Percentiles rank a stretch among this genome's conserved stretches.
These are phyloP conservation scores for Ophthalmotilapia sp. DNA, from an alignment of 2,113 vertebrate species.

Conservation along the genomic window DNA sequence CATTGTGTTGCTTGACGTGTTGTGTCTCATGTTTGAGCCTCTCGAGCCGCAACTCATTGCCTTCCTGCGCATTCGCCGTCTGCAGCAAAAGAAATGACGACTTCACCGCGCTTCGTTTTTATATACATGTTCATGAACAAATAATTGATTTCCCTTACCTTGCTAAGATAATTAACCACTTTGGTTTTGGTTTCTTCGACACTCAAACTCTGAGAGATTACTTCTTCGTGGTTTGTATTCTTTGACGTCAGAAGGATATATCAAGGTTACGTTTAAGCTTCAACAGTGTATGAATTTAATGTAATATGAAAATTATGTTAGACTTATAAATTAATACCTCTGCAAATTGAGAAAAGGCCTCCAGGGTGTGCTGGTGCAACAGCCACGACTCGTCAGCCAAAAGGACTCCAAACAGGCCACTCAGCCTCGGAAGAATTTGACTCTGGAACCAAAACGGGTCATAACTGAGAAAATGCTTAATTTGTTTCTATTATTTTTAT, in stretches of 20 bases:
- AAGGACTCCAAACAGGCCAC: constrained; percentile 75
- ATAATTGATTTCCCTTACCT: constrained; percentile 67
- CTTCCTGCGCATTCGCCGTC: constrained; percentile 70
- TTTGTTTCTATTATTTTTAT: neutral
- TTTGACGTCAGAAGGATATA: constrained; percentile 48
- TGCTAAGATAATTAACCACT: constrained; percentile 87
- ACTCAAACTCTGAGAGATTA: constrained; percentile 83
- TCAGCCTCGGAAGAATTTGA: constrained; percentile 76
- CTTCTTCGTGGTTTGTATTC: constrained; percentile 87
- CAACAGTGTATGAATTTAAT: neutral
- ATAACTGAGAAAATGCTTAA: neutral
- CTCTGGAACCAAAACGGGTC: constrained; percentile 56
- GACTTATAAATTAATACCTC: constrained; percentile 69
- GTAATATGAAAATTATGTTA: neutral
- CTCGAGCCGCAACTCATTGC: constrained; percentile 57
- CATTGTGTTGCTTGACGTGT: constrained; percentile 48
- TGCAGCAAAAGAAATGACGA: constrained; percentile 22
- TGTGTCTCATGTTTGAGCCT: constrained; percentile 72
- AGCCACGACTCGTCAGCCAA: constrained; percentile 79
- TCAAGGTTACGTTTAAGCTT: neutral
- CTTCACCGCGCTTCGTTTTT: neutral
- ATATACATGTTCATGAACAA: neutral
- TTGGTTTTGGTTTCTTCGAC: constrained; percentile 81
- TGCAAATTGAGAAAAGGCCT: constrained; percentile 88
- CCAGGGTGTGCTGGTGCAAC: constrained; percentile 81